Base-by-base conservation (phyloP, 2,888 invertebrate species). In the Bombyx huttoni region DNA sequence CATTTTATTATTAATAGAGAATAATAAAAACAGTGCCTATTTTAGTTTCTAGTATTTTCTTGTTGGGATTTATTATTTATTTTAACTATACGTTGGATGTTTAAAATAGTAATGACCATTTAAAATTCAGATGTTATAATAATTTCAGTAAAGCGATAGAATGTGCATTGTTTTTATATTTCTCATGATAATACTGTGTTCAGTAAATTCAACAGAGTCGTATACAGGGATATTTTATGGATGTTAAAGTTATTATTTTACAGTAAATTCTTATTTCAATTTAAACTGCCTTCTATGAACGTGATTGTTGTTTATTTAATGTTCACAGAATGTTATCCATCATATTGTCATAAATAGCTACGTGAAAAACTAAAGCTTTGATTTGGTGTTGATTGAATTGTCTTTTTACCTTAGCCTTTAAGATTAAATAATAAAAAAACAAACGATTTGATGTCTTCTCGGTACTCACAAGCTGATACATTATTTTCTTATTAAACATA, bases 221-320 rank as follows among this genome's bases (percentile, higher is more conserved):
- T 75, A 87, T 87, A 87, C 86, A 87, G 86, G 87, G 87, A 87
- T 86, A 84, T 81, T 85, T 86, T 87, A 84, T 73, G 75, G 66
- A 82, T 75, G 71, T 71, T 75, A 74, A 77, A 64, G 68, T 74
- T 67, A 58, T 67, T 68, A 67, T 73, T 76, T 75, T 71, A 70
- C 65, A 73, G 12, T 8, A 40, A 8, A 40, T 40, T 40, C 8
- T 47, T 48, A 6, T n/a, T 13, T 40, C 12, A 13, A 14, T 49
- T 45, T 7, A 47, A 40, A 40, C 40, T 40, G 46, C 47, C 48
- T 40, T 40, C 8, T 40, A 40, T 40, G 12, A 40, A 40, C 40
- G 7, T 40, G 40, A 40, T 40, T 40, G 40, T 40, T 40, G 12
- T 40, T 40, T 5, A 40, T 40, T 40, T 10, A 8, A 10, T 40